Evolutionary conservation across 2,888 invertebrate species (phyloP), one percentile per base, ranked within the genome.

Genomic region (Theodoxus fluviatilis): DNA sequence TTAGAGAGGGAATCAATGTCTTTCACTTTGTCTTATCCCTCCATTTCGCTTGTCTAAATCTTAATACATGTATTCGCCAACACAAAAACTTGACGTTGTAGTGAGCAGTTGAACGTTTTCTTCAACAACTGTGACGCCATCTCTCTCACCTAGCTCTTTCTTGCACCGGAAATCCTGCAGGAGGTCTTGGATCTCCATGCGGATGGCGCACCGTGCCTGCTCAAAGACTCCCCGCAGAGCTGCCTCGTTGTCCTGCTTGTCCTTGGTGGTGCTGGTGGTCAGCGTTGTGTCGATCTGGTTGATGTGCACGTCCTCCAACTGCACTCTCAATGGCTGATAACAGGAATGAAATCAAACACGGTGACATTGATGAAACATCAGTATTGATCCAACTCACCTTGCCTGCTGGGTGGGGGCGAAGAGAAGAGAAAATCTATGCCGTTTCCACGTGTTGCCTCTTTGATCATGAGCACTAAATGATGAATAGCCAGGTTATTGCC

Each of bases 171-270:
- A 94, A 86, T 95, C 95, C 37, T 91, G 91, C 67, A 96, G 89
- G 81, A 93, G 93, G 79, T 92, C 92, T 68, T 92, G 91, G 67
- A 96, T 89, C 85, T 94, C 94, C 78, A 93, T 93, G 82, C 93
- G 92, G 6, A 95, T 94, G 79, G 93, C 91, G 76, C 91, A 91
- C 49, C 97, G 90, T 67, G 96, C 95, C 82, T 95, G 94, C 89
- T 93, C 92, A 87, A 98, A 98, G 74, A 92, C 89, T 87, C 89
- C 93, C 70, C 95, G 91, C 68, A 97, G 89, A 76, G 93, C 91
- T 85, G 96, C 96, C 83, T 96, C 96, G 84, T 95, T 95, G 81
- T 96, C 95, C 79, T 91, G n/a, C n/a, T n/a, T n/a, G n/a, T n/a
- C 91, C 86, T 95, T 94, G 79, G 92, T 92, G 72, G 69, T 47